These are phyloP conservation scores for Galerucella calmariensis DNA, from an alignment of 2,888 invertebrate species.

Conservation along the genomic window DNA sequence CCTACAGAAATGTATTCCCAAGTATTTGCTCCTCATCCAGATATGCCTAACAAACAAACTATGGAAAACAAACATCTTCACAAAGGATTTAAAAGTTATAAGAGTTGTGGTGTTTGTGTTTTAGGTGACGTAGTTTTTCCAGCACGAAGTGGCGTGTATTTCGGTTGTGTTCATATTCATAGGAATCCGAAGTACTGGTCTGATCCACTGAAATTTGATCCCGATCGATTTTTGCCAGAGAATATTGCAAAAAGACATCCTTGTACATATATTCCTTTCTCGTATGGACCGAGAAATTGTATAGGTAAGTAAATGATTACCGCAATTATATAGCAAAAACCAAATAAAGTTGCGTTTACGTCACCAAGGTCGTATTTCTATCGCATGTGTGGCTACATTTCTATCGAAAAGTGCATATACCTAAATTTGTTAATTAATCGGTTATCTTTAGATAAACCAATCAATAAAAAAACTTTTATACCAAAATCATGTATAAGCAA, in stretches of 20 bases:
- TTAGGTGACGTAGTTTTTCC: conserved; percentile 50
- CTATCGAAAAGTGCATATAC: too few relatives aligned
- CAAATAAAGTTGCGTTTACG: too few relatives aligned
- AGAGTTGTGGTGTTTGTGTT: neutral
- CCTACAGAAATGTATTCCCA: too few relatives aligned
- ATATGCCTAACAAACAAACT: too few relatives aligned
- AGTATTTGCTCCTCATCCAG: too few relatives aligned
- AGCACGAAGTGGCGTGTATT: conserved; percentile 60
- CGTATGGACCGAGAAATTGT: conserved; percentile 67
- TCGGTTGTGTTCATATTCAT: conserved; percentile 65
- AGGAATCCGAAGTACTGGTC: conserved; percentile 68
- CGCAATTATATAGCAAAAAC: neutral
- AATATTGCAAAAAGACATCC: conserved; percentile 64
- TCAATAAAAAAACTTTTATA: too few relatives aligned
- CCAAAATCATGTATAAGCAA: too few relatives aligned
- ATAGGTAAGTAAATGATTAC: conserved; percentile 63
- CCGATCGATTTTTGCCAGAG: conserved; percentile 70
- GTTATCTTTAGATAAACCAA: too few relatives aligned
- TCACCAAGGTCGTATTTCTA: too few relatives aligned
- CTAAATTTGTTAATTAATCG: too few relatives aligned
- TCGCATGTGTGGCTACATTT: too few relatives aligned
- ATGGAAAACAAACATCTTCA: neutral
- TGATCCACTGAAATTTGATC: conserved; percentile 69
- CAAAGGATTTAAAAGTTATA: too few relatives aligned
- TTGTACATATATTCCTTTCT: conserved; percentile 67